Percentiles rank a stretch among this genome's conserved stretches.
Evolutionary conservation across 2,113 vertebrate species (phyloP).

Genomic region (Fregata magnificens): DNA sequence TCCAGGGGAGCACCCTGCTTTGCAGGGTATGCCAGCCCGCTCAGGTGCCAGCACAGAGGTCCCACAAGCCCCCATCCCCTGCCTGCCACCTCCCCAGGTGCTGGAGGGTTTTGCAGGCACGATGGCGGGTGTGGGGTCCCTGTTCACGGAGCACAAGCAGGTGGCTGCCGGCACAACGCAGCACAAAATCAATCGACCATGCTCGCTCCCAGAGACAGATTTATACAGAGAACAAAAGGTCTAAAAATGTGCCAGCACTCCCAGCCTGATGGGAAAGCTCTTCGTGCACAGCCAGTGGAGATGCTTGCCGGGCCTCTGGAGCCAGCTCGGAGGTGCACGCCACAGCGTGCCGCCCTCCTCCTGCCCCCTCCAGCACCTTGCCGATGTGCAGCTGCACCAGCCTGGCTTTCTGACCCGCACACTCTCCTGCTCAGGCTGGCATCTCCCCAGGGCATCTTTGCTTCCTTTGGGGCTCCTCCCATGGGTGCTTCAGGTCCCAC

Average conservation of each 20-base stretch:
- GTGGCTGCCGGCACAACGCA: background rate
- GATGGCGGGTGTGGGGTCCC: fast-evolving
- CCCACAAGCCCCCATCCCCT: background rate
- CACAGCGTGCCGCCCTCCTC: fast-evolving
- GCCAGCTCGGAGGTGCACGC: fast-evolving
- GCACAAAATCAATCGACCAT: background rate
- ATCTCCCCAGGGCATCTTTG: background rate
- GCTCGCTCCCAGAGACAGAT: fast-evolving
- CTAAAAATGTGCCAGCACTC: background rate
- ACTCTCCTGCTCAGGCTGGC: background rate
- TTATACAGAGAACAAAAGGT: conserved; percentile 17
- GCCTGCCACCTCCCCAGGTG: background rate
- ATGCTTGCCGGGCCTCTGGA: fast-evolving
- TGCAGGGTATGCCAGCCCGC: fast-evolving
- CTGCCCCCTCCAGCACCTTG: fast-evolving
- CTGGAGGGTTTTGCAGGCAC: fast-evolving
- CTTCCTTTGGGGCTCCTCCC: background rate
- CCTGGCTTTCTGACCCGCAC: background rate
- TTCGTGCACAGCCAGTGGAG: background rate
- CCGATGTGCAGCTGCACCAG: background rate
- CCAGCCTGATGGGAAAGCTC: background rate
- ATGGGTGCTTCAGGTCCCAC: background rate
- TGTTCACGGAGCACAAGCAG: background rate
- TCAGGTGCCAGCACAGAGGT: background rate
- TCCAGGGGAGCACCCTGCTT: fast-evolving